Evolutionary conservation across 53 echinoderm and acorn worm species (phyloP).

Genomic region (Echinarachnius parma): DNA sequence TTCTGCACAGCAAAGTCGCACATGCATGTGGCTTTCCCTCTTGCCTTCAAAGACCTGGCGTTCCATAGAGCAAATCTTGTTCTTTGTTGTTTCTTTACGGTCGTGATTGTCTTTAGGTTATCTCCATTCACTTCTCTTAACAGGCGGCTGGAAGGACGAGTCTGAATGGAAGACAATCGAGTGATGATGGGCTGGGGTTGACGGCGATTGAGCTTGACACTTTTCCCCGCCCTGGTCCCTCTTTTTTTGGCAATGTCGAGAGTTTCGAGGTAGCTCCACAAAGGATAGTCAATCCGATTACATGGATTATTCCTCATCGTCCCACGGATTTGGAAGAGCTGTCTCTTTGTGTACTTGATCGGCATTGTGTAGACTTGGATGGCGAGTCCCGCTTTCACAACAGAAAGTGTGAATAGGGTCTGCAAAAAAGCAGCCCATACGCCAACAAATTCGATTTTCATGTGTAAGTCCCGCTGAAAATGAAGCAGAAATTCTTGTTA

Average conservation of each 20-base stretch:
- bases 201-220: neutral
- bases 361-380: neutral
- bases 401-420: neutral
- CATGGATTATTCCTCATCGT: neutral
- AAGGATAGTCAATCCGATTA: neutral
- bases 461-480: neutral
- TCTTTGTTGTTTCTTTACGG: too few species aligned
- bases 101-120: too few species aligned
- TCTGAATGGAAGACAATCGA: neutral
- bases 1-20: too few species aligned
- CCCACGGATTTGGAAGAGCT: neutral
- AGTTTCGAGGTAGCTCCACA: neutral
- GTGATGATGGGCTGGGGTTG: neutral
- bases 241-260: neutral
- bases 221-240: neutral
- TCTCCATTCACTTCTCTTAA: too few species aligned
- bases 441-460: neutral
- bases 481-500: neutral
- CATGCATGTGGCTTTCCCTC: too few species aligned
- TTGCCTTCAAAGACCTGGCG: too few species aligned
- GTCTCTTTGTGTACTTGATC: neutral
- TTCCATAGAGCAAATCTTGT: too few species aligned
- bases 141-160: too few species aligned
- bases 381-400: neutral
- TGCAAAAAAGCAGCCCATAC: neutral